phyloP scores from a whole-genome alignment of 2,888 invertebrate genomes.

The Ceramica pisi region DNA sequence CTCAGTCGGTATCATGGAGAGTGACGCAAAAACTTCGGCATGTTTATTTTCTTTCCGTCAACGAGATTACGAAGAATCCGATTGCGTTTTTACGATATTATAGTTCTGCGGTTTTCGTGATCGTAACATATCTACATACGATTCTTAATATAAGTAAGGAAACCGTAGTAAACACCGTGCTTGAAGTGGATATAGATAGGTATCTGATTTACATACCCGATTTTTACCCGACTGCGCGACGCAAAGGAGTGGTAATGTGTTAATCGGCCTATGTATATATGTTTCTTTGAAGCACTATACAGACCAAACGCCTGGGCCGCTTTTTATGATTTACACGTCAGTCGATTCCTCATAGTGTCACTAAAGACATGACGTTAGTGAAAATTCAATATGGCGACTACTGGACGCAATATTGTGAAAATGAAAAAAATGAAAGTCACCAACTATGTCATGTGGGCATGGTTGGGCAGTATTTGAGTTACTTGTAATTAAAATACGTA shows the following conservation, averaged over 20 bases:
- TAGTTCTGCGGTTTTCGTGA: slow-evolving; percentile 24
- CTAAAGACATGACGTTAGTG: too few species aligned
- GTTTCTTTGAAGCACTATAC: too few species aligned
- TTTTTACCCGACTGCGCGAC: too few species aligned
- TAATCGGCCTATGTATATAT: too few species aligned
- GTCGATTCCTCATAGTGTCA: too few species aligned
- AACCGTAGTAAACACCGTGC: neutral
- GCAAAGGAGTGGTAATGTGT: too few species aligned
- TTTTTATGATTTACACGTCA: too few species aligned
- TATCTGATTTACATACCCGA: neutral
- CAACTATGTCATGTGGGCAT: too few species aligned
- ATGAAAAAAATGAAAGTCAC: too few species aligned
- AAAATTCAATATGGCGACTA: too few species aligned
- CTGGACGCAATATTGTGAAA: too few species aligned
- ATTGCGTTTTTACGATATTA: slow-evolving; percentile 48
- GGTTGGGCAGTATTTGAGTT: slow-evolving; percentile 62
- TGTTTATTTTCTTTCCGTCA: slow-evolving; percentile 54
- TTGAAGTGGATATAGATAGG: neutral
- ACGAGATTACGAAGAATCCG: slow-evolving; percentile 43
- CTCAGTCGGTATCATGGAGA: neutral
- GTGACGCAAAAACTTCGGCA: slow-evolving; percentile 20
- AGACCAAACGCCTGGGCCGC: too few species aligned
- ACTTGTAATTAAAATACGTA: slow-evolving; percentile 71
- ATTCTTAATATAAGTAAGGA: slow-evolving; percentile 1
- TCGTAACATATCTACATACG: neutral